These are phyloP conservation scores for Elegia similella DNA, from an alignment of 2,888 invertebrate species.

Conservation along the genomic window DNA sequence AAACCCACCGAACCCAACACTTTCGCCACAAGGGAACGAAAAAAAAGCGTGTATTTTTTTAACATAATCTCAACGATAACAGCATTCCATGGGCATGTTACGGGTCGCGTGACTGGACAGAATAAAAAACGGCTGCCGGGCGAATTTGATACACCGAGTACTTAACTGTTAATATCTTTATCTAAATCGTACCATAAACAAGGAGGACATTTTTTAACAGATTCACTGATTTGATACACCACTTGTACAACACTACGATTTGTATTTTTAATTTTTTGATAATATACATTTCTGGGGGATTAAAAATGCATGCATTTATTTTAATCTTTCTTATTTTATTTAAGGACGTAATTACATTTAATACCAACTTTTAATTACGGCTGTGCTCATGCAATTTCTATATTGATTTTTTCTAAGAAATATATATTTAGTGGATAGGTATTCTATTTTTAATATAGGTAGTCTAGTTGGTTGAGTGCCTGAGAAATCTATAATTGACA, in stretches of 20 bases:
- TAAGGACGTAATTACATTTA: too few relatives aligned
- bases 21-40: conserved; percentile 17
- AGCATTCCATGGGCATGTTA: conserved; percentile 67
- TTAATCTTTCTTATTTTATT: too few relatives aligned
- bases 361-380: too few relatives aligned
- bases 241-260: neutral
- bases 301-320: too few relatives aligned
- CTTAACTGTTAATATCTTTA: conserved; percentile 72
- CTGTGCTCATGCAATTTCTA: too few relatives aligned
- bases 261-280: neutral
- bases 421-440: too few relatives aligned
- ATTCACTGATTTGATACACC: conserved; percentile 10
- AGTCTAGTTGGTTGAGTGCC: too few relatives aligned
- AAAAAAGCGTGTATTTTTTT: conserved; percentile 26
- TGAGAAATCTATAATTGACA: too few relatives aligned
- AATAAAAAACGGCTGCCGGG: conserved; percentile 62
- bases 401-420: too few relatives aligned
- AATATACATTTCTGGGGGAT: neutral
- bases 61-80: conserved; percentile 56
- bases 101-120: conserved; percentile 59
- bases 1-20: neutral
- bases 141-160: conserved; percentile 71
- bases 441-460: too few relatives aligned
- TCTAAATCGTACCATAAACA: conserved; percentile 68
- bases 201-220: conserved; percentile 41